Conservation (phyloP, 2,113 vertebrate genomes). For the Oxygymnocypris stewartii region DNA sequence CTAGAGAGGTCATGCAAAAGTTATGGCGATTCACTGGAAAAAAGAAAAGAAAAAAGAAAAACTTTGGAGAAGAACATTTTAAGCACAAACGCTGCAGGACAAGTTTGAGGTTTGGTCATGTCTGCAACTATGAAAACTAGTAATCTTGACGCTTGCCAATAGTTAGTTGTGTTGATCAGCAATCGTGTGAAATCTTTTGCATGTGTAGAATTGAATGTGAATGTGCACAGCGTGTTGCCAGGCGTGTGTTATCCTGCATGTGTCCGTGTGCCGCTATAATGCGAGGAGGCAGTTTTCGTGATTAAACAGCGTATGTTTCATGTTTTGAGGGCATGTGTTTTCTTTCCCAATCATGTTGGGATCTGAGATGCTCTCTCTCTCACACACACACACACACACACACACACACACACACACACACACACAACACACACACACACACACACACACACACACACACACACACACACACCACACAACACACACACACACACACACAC, state of each 20-base stretch:
- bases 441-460: conserved; percentile 28
- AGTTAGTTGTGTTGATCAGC: not conserved
- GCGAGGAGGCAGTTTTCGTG: conserved; percentile 48
- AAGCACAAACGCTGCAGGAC: not conserved
- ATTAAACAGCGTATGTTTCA: conserved; percentile 66
- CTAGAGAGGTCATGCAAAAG: not conserved
- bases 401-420: too few species aligned
- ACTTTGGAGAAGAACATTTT: not conserved
- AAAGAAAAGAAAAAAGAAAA: not conserved
- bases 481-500: too few species aligned
- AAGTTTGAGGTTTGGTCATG: not conserved
- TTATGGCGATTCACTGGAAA: not conserved
- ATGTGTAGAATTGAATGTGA: not conserved
- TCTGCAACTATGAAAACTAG: not conserved
- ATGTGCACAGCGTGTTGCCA: conserved; percentile 44
- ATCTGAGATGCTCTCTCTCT: conserved; percentile 42
- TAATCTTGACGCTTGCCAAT: not conserved
- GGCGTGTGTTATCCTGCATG: conserved; percentile 57
- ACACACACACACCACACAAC: too few species aligned
- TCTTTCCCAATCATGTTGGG: conserved; percentile 62
- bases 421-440: not conserved
- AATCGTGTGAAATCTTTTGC: not conserved
- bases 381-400: conserved; percentile 30
- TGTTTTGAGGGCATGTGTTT: conserved; percentile 66
- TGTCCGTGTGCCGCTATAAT: conserved; percentile 50